Percentiles rank a stretch among this genome's conserved stretches.
These are phyloP conservation scores for Pachypsylla venusta DNA, from an alignment of 1,140 invertebrate species.

Conservation along the genomic window DNA sequence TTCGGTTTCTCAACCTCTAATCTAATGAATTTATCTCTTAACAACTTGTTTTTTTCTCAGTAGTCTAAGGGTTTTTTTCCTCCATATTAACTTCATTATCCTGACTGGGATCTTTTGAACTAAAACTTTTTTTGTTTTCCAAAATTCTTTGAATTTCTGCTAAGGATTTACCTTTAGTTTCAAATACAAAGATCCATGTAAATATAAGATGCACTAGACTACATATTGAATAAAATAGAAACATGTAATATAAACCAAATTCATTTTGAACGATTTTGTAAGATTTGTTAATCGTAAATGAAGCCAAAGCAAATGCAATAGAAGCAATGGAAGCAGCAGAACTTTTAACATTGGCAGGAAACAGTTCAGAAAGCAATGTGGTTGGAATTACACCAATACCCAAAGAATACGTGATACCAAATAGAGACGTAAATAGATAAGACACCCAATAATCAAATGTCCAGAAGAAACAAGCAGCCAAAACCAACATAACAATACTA, in stretches of 20 bases:
- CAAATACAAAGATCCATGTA: constrained; percentile 27
- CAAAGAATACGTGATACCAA: constrained; percentile 20
- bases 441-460: constrained; percentile 3
- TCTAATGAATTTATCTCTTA: no score
- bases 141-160: constrained; percentile 56
- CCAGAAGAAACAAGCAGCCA: constrained; percentile 18
- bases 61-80: no score
- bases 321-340: constrained; percentile 23
- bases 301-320: constrained; percentile 20
- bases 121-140: constrained; percentile 28
- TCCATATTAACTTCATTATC: no score
- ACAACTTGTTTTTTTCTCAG: no score
- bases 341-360: constrained; percentile 25
- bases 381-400: constrained; percentile 25
- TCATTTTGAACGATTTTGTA: constrained; percentile 16
- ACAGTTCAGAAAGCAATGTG: constrained; percentile 25
- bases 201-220: constrained; percentile 42
- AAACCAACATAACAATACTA: constrained; percentile 13
- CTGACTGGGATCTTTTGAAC: no score
- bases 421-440: constrained; percentile 10
- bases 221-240: constrained; percentile 19
- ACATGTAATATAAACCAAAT: constrained; percentile 20
- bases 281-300: constrained; percentile 23
- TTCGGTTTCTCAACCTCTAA: no score
- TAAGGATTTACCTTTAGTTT: constrained; percentile 67